Conservation (phyloP, 2,888 invertebrate genomes). For the Ennomos erosarius region DNA sequence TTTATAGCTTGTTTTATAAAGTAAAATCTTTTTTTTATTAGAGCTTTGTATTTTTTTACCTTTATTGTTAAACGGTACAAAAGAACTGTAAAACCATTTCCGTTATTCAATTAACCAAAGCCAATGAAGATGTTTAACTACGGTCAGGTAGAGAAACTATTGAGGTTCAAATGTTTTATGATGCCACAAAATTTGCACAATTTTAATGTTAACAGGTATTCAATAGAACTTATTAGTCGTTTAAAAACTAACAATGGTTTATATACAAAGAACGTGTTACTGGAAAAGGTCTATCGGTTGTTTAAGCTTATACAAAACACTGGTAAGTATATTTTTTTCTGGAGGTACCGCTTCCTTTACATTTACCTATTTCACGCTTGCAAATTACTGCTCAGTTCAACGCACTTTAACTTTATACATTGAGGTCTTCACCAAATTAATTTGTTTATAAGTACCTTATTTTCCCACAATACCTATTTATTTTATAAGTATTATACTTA, state of each 20-base stretch:
- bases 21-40: too few species aligned
- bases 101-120: conserved; percentile 28
- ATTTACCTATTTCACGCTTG: too few species aligned
- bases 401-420: too few species aligned
- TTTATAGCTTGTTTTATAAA: too few species aligned
- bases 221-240: conserved; percentile 48
- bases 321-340: too few species aligned
- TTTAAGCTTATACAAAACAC: too few species aligned
- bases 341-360: too few species aligned
- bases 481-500: too few species aligned
- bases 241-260: conserved; percentile 41
- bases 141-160: conserved; percentile 68
- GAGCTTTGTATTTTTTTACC: neutral
- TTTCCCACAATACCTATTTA: too few species aligned
- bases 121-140: conserved; percentile 43
- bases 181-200: conserved; percentile 64
- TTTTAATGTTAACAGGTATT: conserved; percentile 60
- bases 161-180: conserved; percentile 63
- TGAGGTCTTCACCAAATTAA: too few species aligned
- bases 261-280: conserved; percentile 38
- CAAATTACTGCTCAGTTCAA: too few species aligned
- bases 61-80: conserved; percentile 5
- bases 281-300: neutral
- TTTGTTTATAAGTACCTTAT: too few species aligned
- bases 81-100: conserved; percentile 4